A percentile compares a stretch with the other conserved stretches of the same genome.
Evolutionary conservation across 2,888 invertebrate species (phyloP).

Genomic region (Phengaris arion): DNA sequence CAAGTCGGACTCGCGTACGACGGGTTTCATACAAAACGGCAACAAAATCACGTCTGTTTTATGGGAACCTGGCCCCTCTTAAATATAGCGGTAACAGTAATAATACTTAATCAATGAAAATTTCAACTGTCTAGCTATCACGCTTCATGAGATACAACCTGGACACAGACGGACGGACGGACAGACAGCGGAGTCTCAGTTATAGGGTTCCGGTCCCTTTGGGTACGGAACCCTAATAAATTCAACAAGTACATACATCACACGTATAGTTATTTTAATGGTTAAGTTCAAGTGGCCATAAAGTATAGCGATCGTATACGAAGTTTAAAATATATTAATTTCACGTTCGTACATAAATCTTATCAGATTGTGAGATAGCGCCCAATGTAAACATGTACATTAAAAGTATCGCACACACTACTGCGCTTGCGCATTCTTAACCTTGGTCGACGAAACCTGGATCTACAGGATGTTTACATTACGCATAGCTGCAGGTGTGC

Average conservation of each 20-base stretch:
- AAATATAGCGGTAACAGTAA: too few species aligned
- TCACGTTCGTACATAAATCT: constrained; percentile 31
- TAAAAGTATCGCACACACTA: constrained; percentile 52
- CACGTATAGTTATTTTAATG: neutral
- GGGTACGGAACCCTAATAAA: too few species aligned
- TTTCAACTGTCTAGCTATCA: too few species aligned
- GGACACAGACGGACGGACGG: too few species aligned
- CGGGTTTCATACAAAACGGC: too few species aligned
- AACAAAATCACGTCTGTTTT: too few species aligned
- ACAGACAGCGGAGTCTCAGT: too few species aligned
- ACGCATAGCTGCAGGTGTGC: constrained; percentile 41
- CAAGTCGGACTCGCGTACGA: too few species aligned
- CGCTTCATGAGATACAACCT: too few species aligned
- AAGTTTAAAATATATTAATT: constrained; percentile 19
- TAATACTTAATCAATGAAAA: too few species aligned
- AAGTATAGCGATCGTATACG: constrained; percentile 3
- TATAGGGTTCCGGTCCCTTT: too few species aligned
- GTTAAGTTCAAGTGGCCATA: constrained; percentile 1
- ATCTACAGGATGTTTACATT: constrained; percentile 61
- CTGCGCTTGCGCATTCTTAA: constrained; percentile 46
- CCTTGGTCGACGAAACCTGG: constrained; percentile 67
- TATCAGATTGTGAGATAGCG: constrained; percentile 35
- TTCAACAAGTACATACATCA: neutral
- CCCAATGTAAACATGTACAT: constrained; percentile 46
- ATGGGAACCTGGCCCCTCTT: too few species aligned